These are phyloP conservation scores for Lophotriccus pileatus DNA, from an alignment of 2,797 vertebrate species.

Conservation along the genomic window DNA sequence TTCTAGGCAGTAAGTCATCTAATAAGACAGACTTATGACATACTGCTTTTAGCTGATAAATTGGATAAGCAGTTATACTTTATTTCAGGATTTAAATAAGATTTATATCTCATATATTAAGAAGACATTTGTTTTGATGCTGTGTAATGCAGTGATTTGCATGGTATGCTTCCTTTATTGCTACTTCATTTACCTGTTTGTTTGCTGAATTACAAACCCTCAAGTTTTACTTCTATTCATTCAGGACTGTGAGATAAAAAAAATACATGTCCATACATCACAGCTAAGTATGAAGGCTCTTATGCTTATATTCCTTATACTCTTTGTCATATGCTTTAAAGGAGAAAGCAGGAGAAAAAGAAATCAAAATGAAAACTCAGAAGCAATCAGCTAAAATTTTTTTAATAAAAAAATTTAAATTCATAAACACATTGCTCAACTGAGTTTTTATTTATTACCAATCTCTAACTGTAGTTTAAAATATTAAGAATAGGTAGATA, in stretches of 20 bases:
- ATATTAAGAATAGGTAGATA: neutral
- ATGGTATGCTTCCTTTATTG: neutral
- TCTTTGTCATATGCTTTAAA: neutral
- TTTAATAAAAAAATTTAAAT: neutral
- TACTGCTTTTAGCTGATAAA: neutral
- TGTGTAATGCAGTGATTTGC: neutral
- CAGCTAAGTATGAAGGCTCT: neutral
- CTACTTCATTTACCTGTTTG: neutral
- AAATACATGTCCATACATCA: neutral
- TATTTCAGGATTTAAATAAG: neutral
- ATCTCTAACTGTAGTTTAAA: neutral
- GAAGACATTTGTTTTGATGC: neutral
- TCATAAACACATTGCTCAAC: neutral
- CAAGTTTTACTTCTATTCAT: neutral
- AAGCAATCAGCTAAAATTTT: neutral
- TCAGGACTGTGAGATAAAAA: neutral
- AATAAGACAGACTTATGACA: neutral
- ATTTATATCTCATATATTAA: neutral
- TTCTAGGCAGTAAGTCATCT: neutral
- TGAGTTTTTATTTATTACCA: neutral
- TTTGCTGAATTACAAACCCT: neutral
- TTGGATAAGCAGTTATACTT: neutral
- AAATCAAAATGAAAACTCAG: neutral
- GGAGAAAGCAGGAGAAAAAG: neutral
- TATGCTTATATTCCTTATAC: neutral